phyloP scores from a whole-genome alignment of 2,888 invertebrate species.

The Hemistola chrysoprasaria region DNA sequence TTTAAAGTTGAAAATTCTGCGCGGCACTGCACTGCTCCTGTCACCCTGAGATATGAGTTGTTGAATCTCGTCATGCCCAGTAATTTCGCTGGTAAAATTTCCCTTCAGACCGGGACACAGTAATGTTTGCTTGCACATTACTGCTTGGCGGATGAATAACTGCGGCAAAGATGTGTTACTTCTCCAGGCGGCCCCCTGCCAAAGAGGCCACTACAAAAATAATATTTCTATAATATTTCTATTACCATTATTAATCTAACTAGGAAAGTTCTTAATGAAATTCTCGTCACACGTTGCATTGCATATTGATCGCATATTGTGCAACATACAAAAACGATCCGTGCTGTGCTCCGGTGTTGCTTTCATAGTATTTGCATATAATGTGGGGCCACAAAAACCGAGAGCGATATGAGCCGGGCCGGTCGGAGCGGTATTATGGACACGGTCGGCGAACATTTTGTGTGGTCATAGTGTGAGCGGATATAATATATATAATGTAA shows the following conservation, averaged over 20 bases:
- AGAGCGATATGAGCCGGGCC: slow-evolving; percentile 27
- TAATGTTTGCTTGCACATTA: too few species aligned
- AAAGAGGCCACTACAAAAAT: too few species aligned
- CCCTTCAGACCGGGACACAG: too few species aligned
- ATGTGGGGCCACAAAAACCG: slow-evolving; percentile 45
- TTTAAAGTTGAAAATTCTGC: too few species aligned
- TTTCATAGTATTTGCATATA: slow-evolving; percentile 63
- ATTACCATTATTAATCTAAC: too few species aligned
- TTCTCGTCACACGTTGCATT: slow-evolving; percentile 15
- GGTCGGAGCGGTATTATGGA: slow-evolving; percentile 28
- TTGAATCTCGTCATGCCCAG: too few species aligned
- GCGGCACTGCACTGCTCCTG: too few species aligned
- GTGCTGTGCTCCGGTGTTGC: slow-evolving; percentile 51
- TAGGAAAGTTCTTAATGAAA: slow-evolving; percentile 10
- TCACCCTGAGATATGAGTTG: too few species aligned
- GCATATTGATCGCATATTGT: slow-evolving; percentile 35
- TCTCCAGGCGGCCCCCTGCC: too few species aligned
- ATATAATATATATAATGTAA: background rate
- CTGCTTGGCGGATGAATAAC: too few species aligned
- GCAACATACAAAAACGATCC: slow-evolving; percentile 43
- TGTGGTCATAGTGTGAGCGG: slow-evolving; percentile 21
- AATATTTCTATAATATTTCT: background rate
- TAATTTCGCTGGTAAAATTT: too few species aligned
- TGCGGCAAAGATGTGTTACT: too few species aligned
- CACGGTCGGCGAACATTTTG: slow-evolving; percentile 36